Percentiles rank a stretch among this genome's conserved stretches.
phyloP scores from a whole-genome alignment of 2,888 invertebrate species.

The Mythimna impura region DNA sequence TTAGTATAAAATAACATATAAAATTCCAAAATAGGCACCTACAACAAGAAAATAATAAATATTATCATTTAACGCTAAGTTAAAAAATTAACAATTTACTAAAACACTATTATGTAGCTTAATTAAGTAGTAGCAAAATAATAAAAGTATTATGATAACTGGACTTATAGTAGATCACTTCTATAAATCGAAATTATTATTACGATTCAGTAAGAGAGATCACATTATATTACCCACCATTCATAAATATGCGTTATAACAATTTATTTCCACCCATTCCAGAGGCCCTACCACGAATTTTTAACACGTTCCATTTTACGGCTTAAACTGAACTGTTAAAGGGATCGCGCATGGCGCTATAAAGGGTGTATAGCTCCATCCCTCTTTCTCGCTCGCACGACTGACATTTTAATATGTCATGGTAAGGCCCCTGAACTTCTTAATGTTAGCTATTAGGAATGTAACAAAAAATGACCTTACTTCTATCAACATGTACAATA shows the following conservation, averaged over 20 bases:
- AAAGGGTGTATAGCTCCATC: too few relatives aligned
- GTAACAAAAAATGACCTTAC: constrained; percentile 36
- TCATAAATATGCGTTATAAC: constrained; percentile 14
- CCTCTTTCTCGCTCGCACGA: too few relatives aligned
- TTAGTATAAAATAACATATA: constrained; percentile 66
- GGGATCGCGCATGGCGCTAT: too few relatives aligned
- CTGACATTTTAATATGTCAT: too few relatives aligned
- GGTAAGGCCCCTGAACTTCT: neutral
- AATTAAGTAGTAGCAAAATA: constrained; percentile 41
- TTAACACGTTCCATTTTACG: too few relatives aligned
- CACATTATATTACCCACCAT: constrained; percentile 20
- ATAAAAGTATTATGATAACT: constrained; percentile 24
- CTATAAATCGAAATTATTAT: neutral
- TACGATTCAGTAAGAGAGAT: constrained; percentile 16
- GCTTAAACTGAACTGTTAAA: too few relatives aligned
- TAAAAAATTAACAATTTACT: constrained; percentile 72
- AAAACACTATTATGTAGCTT: constrained; percentile 72
- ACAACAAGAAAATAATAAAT: constrained; percentile 64
- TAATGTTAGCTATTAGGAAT: constrained; percentile 37
- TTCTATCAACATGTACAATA: constrained; percentile 29
- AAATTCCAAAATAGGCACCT: constrained; percentile 78
- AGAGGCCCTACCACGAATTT: too few relatives aligned
- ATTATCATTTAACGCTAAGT: constrained; percentile 50
- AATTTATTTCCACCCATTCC: neutral
- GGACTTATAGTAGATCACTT: neutral